Evolutionary conservation across 2,797 vertebrate species (phyloP).

Genomic region (Eospalax fontanierii): DNA sequence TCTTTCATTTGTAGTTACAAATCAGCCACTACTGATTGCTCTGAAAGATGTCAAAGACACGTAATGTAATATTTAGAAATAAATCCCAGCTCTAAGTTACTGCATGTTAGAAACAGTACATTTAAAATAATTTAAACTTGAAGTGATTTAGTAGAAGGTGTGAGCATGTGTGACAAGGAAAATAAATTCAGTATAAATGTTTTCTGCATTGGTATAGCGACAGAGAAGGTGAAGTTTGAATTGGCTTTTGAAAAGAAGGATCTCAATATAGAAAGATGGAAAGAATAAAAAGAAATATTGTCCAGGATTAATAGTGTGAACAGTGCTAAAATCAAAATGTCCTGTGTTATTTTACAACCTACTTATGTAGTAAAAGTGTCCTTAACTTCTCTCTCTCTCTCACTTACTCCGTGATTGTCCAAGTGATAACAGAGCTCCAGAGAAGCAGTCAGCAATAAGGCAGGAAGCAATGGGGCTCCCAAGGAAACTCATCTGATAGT

Average conservation of each 20-base stretch:
- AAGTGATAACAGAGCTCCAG: neutral
- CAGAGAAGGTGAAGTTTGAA: neutral
- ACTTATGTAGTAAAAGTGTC: neutral
- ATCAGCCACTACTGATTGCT: neutral
- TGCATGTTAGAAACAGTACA: neutral
- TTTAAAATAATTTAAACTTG: neutral
- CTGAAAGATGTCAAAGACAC: neutral
- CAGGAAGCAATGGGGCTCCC: neutral
- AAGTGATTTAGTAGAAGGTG: neutral
- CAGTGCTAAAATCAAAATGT: neutral
- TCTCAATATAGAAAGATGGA: neutral
- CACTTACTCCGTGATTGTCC: neutral
- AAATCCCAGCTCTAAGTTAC: neutral
- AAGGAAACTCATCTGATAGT: neutral
- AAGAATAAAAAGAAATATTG: neutral
- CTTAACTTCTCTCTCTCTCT: neutral
- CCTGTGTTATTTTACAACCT: neutral
- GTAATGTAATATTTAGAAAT: neutral
- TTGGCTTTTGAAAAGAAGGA: slow-evolving; percentile 29
- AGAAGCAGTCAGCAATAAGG: no score
- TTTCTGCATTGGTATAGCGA: neutral
- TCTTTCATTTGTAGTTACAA: slow-evolving; percentile 21
- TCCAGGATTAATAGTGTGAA: neutral
- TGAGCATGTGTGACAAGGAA: neutral
- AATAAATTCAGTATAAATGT: neutral